Conservation (phyloP, 2,113 vertebrate genomes). For the Syngnathus typhle region DNA sequence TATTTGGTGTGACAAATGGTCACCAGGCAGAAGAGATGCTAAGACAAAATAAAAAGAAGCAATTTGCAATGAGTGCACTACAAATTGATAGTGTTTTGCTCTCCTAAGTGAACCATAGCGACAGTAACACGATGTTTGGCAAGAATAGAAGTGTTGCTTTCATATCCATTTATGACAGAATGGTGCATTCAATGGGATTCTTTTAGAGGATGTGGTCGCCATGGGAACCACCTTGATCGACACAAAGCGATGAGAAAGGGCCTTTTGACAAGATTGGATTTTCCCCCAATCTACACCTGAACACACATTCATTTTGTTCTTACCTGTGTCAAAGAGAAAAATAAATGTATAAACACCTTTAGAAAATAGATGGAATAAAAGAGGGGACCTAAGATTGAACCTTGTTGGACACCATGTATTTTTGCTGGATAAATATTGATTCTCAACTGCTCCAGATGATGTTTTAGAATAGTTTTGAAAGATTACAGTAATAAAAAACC, state of each 20-base stretch:
- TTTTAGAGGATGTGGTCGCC: conserved; percentile 10
- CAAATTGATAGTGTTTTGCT: background rate
- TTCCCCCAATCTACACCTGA: background rate
- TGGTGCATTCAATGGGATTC: background rate
- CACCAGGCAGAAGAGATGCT: background rate
- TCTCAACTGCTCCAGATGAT: no score
- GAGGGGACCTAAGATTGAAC: no score
- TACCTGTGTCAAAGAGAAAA: no score
- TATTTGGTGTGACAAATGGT: background rate
- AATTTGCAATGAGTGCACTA: background rate
- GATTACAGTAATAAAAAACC: no score
- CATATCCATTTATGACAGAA: background rate
- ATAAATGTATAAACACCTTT: no score
- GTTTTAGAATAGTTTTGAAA: no score
- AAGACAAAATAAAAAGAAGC: background rate
- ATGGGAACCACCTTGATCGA: conserved; percentile 22
- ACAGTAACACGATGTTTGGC: background rate
- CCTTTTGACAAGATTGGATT: conserved; percentile 13
- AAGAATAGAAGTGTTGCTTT: conserved; percentile 2
- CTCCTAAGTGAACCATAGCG: background rate
- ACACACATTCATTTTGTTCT: no score
- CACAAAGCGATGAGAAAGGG: conserved; percentile 9
- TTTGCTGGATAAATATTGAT: no score
- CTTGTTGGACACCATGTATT: no score
- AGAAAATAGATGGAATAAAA: no score